Evolutionary conservation across 2,797 vertebrate genomes (phyloP).

Genomic region (Acestrorhynchus altus): DNA sequence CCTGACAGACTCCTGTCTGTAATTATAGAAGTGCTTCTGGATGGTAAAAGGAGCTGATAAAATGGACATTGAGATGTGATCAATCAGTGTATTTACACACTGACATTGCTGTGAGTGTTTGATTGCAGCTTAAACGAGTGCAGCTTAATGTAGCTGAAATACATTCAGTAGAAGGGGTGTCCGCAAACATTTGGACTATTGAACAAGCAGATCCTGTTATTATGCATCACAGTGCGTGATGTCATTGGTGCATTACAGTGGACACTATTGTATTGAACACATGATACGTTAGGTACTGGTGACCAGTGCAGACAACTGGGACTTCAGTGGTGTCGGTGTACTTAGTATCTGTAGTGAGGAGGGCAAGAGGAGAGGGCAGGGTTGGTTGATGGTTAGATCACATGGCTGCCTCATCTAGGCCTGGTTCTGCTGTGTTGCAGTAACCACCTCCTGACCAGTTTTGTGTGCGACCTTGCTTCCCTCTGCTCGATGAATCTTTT

Average conservation of each 20-base stretch:
- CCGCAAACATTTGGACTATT: not conserved
- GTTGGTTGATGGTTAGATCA: conserved; percentile 49
- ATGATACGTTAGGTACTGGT: not conserved
- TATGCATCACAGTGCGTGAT: not conserved
- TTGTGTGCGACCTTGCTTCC: conserved; percentile 81
- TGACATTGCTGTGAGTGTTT: too few species aligned
- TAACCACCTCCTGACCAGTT: conserved; percentile 73
- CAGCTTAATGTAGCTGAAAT: too few species aligned
- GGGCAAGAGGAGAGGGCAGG: conserved; percentile 6
- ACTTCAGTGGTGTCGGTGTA: not conserved
- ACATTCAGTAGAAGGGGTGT: too few species aligned
- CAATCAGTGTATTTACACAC: too few species aligned
- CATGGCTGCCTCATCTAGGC: conserved; percentile 53
- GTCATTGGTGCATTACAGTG: not conserved
- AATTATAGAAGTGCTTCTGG: too few species aligned
- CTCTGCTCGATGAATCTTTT: conserved; percentile 82
- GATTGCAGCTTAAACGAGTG: too few species aligned
- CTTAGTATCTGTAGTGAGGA: not conserved
- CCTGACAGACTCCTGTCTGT: too few species aligned
- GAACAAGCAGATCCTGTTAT: not conserved
- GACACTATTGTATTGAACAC: not conserved
- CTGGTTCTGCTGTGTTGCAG: conserved; percentile 54
- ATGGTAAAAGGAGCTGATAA: too few species aligned
- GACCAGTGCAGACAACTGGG: too few species aligned
- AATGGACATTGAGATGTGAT: too few species aligned